Percentiles rank a stretch among this genome's conserved stretches.
Conservation (phyloP, 1,140 invertebrate species). For the Brachystomella parvula region DNA sequence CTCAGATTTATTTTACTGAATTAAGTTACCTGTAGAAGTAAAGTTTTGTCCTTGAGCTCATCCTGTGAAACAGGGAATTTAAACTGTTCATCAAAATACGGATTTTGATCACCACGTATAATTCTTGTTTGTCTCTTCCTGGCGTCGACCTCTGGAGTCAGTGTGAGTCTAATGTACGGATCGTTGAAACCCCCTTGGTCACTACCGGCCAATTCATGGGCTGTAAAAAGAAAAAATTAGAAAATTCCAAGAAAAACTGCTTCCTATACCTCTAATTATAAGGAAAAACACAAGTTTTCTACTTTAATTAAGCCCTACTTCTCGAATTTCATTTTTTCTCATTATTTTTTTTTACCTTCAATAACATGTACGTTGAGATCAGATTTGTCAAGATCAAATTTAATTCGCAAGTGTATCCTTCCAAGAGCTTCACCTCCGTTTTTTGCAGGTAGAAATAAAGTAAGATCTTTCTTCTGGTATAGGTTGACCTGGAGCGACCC, state of each 20-base stretch:
- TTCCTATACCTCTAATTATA: no score
- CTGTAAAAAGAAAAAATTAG: constrained; percentile 46
- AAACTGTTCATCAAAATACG: constrained; percentile 73
- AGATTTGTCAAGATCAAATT: constrained; percentile 80
- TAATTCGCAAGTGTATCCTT: constrained; percentile 70
- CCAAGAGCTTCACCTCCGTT: constrained; percentile 51
- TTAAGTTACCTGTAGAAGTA: constrained; percentile 61
- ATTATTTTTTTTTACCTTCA: constrained; percentile 54
- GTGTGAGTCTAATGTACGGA: constrained; percentile 67
- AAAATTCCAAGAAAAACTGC: no score
- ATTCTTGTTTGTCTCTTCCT: constrained; percentile 72
- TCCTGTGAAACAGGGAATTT: constrained; percentile 76
- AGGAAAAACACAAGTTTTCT: not conserved
- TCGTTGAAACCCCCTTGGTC: constrained; percentile 77
- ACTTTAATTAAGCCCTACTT: no score
- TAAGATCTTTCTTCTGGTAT: constrained; percentile 65
- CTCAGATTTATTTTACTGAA: no score
- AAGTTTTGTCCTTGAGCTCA: constrained; percentile 62
- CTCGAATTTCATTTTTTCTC: constrained; percentile 3
- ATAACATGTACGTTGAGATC: constrained; percentile 80
- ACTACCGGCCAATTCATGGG: constrained; percentile 69
- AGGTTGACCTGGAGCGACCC: constrained; percentile 80
- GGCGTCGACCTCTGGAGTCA: constrained; percentile 71
- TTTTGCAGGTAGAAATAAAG: constrained; percentile 55
- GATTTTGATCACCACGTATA: constrained; percentile 64